A percentile compares a stretch with the other conserved stretches of the same genome.
Conservation (phyloP, 2,113 vertebrate species). For the Periophthalmodon schlosseri region DNA sequence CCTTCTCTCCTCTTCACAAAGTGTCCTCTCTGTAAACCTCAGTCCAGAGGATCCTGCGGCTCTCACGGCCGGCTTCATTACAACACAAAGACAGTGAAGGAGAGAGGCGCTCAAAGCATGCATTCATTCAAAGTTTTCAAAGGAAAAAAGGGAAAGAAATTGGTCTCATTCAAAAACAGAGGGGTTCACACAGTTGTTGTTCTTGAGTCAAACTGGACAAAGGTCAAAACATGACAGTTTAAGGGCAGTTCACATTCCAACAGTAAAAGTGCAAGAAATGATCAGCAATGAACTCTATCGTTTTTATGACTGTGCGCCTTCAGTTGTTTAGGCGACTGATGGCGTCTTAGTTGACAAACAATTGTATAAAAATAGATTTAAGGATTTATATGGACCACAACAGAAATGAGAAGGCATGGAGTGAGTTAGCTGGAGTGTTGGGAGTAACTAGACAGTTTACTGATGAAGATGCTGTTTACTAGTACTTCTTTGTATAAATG, state of each 20-base stretch:
- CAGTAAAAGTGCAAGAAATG: not conserved
- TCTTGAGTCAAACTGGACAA: not conserved
- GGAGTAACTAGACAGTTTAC: too few relatives aligned
- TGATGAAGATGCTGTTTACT: too few relatives aligned
- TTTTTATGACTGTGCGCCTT: too few relatives aligned
- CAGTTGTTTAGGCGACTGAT: too few relatives aligned
- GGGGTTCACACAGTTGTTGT: conserved; percentile 35
- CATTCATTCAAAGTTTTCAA: conserved; percentile 55
- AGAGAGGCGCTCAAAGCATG: conserved; percentile 48
- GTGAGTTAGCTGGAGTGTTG: too few relatives aligned
- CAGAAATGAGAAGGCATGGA: too few relatives aligned
- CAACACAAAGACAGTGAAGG: conserved; percentile 56
- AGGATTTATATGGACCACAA: too few relatives aligned
- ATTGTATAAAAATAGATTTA: too few relatives aligned
- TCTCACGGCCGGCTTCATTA: conserved; percentile 53
- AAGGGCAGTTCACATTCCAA: not conserved
- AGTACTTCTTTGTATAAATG: too few relatives aligned
- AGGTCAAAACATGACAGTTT: not conserved
- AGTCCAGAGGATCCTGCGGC: conserved; percentile 27
- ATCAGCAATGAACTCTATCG: too few relatives aligned
- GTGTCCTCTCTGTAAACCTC: conserved; percentile 45
- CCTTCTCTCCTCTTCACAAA: conserved; percentile 47
- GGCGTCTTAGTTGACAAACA: too few relatives aligned
- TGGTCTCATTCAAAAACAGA: conserved; percentile 21
- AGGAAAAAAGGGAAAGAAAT: conserved; percentile 30